Base-by-base conservation (phyloP, 2,797 vertebrate species). In the Myripristis jacobus region DNA sequence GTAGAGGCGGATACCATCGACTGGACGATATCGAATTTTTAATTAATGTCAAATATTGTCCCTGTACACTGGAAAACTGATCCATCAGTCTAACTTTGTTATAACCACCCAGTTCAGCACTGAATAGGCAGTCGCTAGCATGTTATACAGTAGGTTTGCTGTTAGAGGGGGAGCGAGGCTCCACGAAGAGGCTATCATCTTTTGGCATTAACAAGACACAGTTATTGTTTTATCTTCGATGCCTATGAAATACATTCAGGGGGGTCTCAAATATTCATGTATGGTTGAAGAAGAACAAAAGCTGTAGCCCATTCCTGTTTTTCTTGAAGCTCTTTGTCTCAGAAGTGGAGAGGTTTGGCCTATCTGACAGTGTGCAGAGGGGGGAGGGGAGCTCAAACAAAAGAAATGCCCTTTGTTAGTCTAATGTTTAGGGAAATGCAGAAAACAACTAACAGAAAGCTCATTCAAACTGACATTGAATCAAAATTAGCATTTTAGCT, bases 381-480 rank as follows among this genome's bases (percentile, higher is more conserved):
- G 86, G 86, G 86, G 81, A 81, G 57, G 89, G 87, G 75, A 66
- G 59, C 62, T 61, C 47, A 63, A 57, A 87, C 87, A 86, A 89
- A 89, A 90, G 85, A 81, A 66, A 61, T 80, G 68, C 64, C 82
- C 80, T 91, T 92, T 93, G 90, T 92, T 87, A 74, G 85, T 76
- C 80, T 64, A 61, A 81, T 87, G 85, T 87, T 91, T 78, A 85
- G 80, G 75, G 68, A 88, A 90, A 92, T 87, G 82, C 81, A 66
- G 81, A 75, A 77, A 86, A 87, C 67, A 82, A 76, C 54, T 27
- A 62, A 66, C 57, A 47, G 43, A 80, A 70, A 29, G 60, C 77
- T 72, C 46, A 69, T 72, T 78, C 2, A 31, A 63, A 61, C 41
- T 76, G 66, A 83, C 79, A 75, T 75, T 38, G 66, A 67, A 73